Evolutionary conservation across 2,797 vertebrate genomes (phyloP).

Genomic region (Catamblyrhynchus diadema): DNA sequence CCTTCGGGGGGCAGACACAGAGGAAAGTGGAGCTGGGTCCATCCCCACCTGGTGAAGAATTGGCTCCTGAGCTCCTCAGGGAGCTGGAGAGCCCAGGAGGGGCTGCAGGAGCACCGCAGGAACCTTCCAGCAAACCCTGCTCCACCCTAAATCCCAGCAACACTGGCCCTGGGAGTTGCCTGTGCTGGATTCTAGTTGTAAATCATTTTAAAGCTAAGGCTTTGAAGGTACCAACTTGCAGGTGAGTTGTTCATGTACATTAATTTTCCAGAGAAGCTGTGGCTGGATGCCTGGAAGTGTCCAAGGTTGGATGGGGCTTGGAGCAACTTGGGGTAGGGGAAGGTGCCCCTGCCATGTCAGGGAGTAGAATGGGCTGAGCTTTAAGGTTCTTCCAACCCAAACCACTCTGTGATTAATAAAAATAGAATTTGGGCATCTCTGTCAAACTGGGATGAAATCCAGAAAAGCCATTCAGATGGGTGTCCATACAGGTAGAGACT

Average conservation of each 20-base stretch:
- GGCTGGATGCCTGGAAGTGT: background rate
- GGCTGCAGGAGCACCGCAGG: background rate
- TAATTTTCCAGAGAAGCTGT: background rate
- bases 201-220: background rate
- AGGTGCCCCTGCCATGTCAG: background rate
- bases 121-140: background rate
- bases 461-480: background rate
- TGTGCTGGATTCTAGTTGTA: background rate
- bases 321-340: background rate
- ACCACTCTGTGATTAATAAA: background rate
- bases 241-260: rapidly evolving
- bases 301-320: background rate
- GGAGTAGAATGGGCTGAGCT: background rate
- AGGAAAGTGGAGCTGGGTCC: rapidly evolving
- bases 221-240: background rate
- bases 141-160: background rate
- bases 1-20: background rate
- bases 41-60: rapidly evolving
- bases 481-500: no score
- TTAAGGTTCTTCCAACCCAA: background rate
- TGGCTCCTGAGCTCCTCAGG: background rate
- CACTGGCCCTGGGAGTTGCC: background rate
- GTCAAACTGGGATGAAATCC: background rate
- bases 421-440: background rate
- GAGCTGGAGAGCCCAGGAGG: background rate